A percentile compares a stretch with the other conserved stretches of the same genome.
phyloP scores from a whole-genome alignment of 2,113 vertebrate species.

The Channa argus region DNA sequence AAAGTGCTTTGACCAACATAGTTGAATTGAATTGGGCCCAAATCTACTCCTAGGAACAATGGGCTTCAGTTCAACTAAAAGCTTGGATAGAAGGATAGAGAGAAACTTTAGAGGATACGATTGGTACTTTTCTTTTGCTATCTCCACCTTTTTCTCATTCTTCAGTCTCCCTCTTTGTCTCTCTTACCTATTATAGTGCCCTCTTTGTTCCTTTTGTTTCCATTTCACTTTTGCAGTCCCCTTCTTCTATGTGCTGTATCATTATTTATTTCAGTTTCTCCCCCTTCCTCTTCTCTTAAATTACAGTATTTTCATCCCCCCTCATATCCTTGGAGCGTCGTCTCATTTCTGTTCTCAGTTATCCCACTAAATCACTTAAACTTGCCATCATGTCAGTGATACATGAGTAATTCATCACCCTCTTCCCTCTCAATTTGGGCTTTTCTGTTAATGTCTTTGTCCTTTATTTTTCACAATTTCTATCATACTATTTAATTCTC shows the following conservation, averaged over 20 bases:
- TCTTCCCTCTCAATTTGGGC: too few species aligned
- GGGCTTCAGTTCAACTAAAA: conserved; percentile 55
- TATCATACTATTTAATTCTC: not conserved
- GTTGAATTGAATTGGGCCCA: conserved; percentile 43
- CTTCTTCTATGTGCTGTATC: too few species aligned
- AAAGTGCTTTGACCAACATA: conserved; percentile 41
- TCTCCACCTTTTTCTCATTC: not conserved
- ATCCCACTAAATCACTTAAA: not conserved
- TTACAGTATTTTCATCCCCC: conserved; percentile 8
- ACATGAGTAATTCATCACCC: not conserved
- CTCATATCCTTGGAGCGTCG: conserved; percentile 2
- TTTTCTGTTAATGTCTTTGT: not conserved
- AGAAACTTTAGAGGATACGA: not conserved
- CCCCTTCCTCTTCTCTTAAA: not conserved
- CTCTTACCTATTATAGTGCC: too few species aligned
- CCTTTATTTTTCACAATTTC: not conserved
- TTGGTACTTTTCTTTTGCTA: not conserved
- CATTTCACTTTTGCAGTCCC: not conserved
- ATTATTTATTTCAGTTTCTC: not conserved
- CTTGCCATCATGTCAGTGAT: not conserved
- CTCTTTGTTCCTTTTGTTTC: not conserved
- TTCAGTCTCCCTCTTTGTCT: not conserved
- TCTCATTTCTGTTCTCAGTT: not conserved
- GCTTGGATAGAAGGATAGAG: conserved; percentile 5
- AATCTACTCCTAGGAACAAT: conserved; percentile 48